Evolutionary conservation across 2,113 vertebrate species (phyloP).

Genomic region (Coptodon bakossiorum): DNA sequence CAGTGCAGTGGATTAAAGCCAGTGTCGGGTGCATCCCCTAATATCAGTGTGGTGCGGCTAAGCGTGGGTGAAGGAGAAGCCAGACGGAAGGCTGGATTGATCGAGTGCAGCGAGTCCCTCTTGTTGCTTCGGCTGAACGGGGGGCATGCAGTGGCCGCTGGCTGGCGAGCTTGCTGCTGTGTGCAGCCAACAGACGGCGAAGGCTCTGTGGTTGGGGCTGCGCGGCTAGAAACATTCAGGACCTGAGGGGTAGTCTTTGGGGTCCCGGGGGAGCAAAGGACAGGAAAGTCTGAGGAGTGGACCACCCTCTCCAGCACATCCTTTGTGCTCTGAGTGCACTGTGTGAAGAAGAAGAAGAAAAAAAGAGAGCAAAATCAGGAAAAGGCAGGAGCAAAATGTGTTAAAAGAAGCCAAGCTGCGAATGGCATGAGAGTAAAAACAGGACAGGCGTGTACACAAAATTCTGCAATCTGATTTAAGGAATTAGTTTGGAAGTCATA

Average conservation of each 20-base stretch:
- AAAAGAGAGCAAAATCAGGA: not conserved
- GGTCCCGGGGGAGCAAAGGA: conserved; percentile 43
- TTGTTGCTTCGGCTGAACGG: conserved; percentile 30
- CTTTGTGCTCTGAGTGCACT: conserved; percentile 72
- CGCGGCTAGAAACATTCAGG: conserved; percentile 18
- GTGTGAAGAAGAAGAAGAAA: not conserved
- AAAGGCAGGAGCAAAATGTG: not conserved
- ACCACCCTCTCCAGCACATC: conserved; percentile 66
- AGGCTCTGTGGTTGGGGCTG: not conserved
- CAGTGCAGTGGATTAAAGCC: conserved; percentile 44
- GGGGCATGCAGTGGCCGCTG: not conserved
- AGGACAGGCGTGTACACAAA: not conserved
- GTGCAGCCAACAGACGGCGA: conserved; percentile 21
- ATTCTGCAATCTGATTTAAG: not conserved
- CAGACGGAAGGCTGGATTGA: conserved; percentile 61
- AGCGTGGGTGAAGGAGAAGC: conserved; percentile 57
- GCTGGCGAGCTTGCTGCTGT: not conserved
- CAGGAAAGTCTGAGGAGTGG: conserved; percentile 42
- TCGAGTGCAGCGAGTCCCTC: conserved; percentile 52
- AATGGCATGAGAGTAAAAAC: not conserved
- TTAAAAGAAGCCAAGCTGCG: not conserved
- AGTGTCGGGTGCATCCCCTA: conserved; percentile 27
- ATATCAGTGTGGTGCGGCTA: conserved; percentile 27
- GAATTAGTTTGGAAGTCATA: not conserved
- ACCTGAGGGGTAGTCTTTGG: conserved; percentile 56